Conservation (phyloP, 53 echinoderm and acorn worm species). For the Arbacia lixula region DNA sequence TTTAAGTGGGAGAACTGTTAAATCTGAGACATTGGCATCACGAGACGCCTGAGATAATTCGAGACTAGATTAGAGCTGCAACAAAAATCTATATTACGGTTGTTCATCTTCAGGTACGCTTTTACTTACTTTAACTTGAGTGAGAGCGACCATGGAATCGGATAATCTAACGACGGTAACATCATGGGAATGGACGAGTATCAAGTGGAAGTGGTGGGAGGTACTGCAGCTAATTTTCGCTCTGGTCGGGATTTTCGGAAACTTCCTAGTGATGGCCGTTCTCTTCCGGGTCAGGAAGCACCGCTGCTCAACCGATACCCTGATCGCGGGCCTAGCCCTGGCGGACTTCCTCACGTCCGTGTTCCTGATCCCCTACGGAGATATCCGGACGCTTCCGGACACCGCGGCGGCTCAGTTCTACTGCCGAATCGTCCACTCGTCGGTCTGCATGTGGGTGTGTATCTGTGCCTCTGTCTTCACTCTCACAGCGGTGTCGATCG, state of each 20-base stretch:
- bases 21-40: too few relatives aligned
- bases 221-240: slow-evolving; percentile 60
- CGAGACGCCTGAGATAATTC: too few relatives aligned
- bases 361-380: slow-evolving; percentile 56
- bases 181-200: slow-evolving; percentile 32
- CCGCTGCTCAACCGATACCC: slow-evolving; percentile 53
- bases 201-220: slow-evolving; percentile 58
- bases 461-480: slow-evolving; percentile 70
- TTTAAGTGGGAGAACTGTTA: too few relatives aligned
- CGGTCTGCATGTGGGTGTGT: slow-evolving; percentile 72
- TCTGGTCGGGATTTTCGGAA: slow-evolving; percentile 66
- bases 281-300: not conserved
- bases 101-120: too few relatives aligned
- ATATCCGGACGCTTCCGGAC: slow-evolving; percentile 39
- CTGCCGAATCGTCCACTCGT: slow-evolving; percentile 70
- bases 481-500: slow-evolving; percentile 68
- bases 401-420: slow-evolving; percentile 51
- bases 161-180: too few relatives aligned
- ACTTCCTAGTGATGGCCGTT: slow-evolving; percentile 69
- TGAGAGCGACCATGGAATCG: too few relatives aligned
- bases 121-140: too few relatives aligned
- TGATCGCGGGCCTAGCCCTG: slow-evolving; percentile 69
- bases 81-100: too few relatives aligned
- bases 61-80: too few relatives aligned
- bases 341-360: slow-evolving; percentile 77